phyloP scores from a whole-genome alignment of 2,797 vertebrate genomes.

The Sphenopsis melanotis region DNA sequence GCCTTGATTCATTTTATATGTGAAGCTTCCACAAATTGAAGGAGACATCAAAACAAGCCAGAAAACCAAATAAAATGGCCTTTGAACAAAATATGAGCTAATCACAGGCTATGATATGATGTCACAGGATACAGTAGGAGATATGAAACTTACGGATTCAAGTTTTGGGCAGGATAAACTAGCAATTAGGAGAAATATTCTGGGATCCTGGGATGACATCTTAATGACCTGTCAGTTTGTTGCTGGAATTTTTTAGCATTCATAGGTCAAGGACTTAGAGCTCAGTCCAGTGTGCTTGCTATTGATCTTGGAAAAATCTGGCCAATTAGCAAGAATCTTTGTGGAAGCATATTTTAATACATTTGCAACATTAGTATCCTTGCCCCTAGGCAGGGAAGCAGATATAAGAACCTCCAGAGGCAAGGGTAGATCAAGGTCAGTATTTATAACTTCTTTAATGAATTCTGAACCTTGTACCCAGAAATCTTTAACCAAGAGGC shows the following conservation, averaged over 20 bases:
- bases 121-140: neutral
- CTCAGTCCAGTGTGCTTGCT: conserved; percentile 7
- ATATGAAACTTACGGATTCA: neutral
- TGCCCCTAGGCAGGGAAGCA: neutral
- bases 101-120: neutral
- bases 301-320: conserved; percentile 60
- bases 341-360: conserved; percentile 34
- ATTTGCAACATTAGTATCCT: conserved; percentile 37
- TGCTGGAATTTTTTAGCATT: neutral
- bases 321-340: conserved; percentile 48
- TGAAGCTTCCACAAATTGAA: neutral
- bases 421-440: conserved; percentile 53
- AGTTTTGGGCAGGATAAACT: neutral
- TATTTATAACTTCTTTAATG: conserved; percentile 30
- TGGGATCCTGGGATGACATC: neutral
- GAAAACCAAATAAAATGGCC: neutral
- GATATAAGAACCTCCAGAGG: neutral
- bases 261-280: neutral
- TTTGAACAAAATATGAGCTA: neutral
- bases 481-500: conserved; percentile 5
- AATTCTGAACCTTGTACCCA: neutral
- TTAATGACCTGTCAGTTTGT: conserved; percentile 8
- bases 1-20: neutral
- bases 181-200: neutral
- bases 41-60: neutral